Percentiles rank a stretch among this genome's conserved stretches.
Conservation (phyloP, 2,797 vertebrate species). For the Melanotaenia pygmaea region DNA sequence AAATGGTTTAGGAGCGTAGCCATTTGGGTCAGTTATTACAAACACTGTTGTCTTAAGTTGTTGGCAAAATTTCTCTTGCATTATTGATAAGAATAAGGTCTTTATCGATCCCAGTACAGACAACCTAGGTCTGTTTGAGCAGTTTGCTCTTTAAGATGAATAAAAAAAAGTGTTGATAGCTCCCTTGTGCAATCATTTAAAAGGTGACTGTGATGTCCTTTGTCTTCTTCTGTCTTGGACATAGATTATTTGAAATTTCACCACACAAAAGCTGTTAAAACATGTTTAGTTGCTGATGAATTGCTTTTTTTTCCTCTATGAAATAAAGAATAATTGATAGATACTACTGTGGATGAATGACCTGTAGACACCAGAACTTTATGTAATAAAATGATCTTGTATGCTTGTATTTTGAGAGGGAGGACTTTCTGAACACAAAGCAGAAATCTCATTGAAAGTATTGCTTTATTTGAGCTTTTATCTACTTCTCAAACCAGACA, state of each 20-base stretch:
- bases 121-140: not conserved
- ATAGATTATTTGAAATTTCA: not conserved
- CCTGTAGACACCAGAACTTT: not conserved
- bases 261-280: not conserved
- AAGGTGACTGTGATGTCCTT: constrained; percentile 1
- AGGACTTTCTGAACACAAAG: constrained; percentile 1
- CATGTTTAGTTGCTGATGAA: not conserved
- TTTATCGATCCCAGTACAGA: no score
- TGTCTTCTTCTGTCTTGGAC: not conserved
- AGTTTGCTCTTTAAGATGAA: constrained; percentile 1
- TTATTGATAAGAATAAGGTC: not conserved
- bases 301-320: not conserved
- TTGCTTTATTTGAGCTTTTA: not conserved
- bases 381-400: not conserved
- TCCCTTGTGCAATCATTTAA: not conserved
- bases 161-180: not conserved
- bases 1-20: constrained; percentile 11
- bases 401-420: constrained; percentile 2
- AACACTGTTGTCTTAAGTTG: not conserved
- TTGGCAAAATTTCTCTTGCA: constrained; percentile 5
- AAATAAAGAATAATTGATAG: not conserved
- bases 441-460: not conserved
- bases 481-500: constrained; percentile 9
- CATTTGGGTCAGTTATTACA: not conserved
- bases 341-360: not conserved